Conservation (phyloP, 2,797 vertebrate genomes). For the Monodelphis domestica region DNA sequence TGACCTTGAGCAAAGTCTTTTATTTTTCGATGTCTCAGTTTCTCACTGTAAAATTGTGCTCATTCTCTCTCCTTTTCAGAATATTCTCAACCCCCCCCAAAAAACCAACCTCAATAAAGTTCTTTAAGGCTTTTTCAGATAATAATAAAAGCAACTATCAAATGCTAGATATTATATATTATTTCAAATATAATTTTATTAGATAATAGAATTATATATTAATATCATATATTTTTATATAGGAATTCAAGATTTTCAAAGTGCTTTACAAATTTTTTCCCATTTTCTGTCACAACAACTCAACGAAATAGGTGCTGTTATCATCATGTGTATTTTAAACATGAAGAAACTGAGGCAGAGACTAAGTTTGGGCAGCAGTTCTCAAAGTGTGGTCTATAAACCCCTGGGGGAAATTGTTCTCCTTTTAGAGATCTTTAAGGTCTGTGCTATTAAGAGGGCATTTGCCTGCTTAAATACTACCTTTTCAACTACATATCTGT, state of each 20-base stretch:
- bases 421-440: neutral
- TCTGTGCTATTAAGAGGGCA: neutral
- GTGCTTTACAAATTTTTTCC: neutral
- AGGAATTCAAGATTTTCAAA: neutral
- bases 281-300: neutral
- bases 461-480: neutral
- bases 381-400: neutral
- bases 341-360: neutral
- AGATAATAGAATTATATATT: neutral
- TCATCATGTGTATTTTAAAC: neutral
- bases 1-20: neutral
- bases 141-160: neutral
- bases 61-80: too few species aligned
- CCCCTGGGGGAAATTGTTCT: too few species aligned
- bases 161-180: neutral
- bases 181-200: neutral
- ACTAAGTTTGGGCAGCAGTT: neutral
- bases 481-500: neutral
- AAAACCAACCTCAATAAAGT: too few species aligned
- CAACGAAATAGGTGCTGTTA: neutral
- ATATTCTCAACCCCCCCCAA: too few species aligned
- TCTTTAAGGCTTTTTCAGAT: neutral
- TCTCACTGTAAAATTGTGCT: neutral
- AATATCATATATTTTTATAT: neutral
- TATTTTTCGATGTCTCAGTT: neutral